Evolutionary conservation across 2,113 vertebrate species (phyloP), one percentile per base, ranked within the genome.

Genomic region (Protobothrops mucrosquamatus): DNA sequence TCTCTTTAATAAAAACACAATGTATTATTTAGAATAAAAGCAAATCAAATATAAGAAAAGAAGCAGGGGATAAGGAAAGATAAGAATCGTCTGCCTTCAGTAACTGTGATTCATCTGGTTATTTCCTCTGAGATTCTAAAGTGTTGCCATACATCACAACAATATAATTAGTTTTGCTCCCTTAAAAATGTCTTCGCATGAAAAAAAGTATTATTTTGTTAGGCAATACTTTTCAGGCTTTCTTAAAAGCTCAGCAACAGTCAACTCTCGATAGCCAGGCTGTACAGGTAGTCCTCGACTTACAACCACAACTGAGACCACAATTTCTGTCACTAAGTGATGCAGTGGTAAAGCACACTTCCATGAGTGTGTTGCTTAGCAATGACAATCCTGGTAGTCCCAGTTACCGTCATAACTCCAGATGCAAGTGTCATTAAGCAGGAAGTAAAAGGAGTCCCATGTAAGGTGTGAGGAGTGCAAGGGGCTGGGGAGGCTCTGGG

Each of bases 1-100:
- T 90, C 92, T 90, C 81, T 93, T 93, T 93, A 93, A 93, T 93
- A 90, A 93, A 93, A 93, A 90, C 56, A 22, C 89, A 93, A 93
- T 93, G 89, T 64, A 93, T 93, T 90, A 93, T 93, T 93, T 93
- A 93, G 92, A 93, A 93, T 43, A 86, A 89, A 90, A 88, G 69
- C 9, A 3, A 64, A 90, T 90, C 89, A 90, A 85, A 90, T 87
- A 90, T 22, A 64, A 43, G 81, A 34, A 90, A 86, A 87, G 89
- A 93, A 93, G 74, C 92, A 90, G 57, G 56, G 89, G 56, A 87
- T 64, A 93, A 88, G 85, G 55, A 90, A 64, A 90, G 74, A 90
- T 93, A 90, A 93, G 92, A 87, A 90, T 61, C 81, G 90, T 90
- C 55, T 54, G 81, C 92, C 81, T 90, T 87, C 89, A 87, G 92